Conservation (phyloP, 2,888 invertebrate genomes). For the Ceriagrion tenellum region DNA sequence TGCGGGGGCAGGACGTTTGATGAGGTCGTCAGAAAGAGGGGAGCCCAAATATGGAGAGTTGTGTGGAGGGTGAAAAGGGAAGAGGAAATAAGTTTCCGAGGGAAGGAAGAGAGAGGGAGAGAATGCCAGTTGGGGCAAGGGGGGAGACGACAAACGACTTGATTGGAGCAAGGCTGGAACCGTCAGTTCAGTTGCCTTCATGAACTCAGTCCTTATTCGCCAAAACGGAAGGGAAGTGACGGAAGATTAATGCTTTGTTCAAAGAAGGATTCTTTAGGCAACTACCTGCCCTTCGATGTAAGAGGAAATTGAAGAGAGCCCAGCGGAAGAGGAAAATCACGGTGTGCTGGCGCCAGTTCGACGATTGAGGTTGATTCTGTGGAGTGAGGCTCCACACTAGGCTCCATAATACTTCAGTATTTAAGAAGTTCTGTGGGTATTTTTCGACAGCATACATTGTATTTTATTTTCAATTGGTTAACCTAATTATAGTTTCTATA, state of each 20-base stretch:
- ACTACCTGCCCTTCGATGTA: background rate
- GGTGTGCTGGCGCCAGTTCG: background rate
- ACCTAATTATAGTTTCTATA: no score
- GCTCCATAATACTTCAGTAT: no score
- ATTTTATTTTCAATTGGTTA: no score
- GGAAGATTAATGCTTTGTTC: background rate
- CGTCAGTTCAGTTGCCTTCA: background rate
- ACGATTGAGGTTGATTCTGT: background rate
- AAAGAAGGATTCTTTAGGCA: background rate
- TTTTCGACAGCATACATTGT: no score
- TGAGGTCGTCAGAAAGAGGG: background rate
- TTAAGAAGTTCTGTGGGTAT: no score
- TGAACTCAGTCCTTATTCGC: background rate
- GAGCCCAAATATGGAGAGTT: background rate
- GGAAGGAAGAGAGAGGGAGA: background rate
- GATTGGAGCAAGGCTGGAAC: background rate
- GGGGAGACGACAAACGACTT: background rate
- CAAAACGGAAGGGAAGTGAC: background rate
- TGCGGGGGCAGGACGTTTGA: background rate
- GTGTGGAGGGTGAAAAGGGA: background rate
- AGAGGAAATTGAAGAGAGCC: background rate
- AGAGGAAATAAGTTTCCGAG: background rate
- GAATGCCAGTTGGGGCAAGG: background rate
- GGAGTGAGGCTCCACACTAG: background rate
- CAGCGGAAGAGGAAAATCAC: background rate